These are phyloP conservation scores for Perca schrenkii DNA, from an alignment of 2,113 vertebrate genomes.

Conservation along the genomic window DNA sequence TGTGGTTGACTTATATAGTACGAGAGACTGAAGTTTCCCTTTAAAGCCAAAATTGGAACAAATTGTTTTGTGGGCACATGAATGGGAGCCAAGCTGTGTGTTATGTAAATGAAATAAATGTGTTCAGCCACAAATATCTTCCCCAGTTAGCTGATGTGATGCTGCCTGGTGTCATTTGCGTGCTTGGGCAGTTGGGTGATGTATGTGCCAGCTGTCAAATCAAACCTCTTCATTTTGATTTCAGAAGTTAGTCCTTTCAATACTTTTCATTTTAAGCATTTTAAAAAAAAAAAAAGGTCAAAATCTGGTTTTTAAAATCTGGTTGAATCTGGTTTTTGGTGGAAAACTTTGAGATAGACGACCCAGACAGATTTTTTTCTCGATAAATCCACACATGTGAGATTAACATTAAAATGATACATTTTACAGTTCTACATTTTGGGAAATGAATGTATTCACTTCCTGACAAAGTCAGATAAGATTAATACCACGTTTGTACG, in stretches of 20 bases:
- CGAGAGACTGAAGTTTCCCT: constrained; percentile 41
- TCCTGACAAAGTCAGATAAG: neutral
- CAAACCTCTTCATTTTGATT: constrained; percentile 46
- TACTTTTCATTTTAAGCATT: neutral
- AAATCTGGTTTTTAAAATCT: no score
- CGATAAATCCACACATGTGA: neutral
- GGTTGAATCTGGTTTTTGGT: neutral
- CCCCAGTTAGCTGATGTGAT: constrained; percentile 45
- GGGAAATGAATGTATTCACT: neutral
- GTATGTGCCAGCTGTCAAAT: constrained; percentile 10
- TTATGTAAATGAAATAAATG: constrained; percentile 49
- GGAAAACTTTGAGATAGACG: neutral
- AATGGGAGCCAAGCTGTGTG: constrained; percentile 7
- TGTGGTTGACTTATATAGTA: constrained; percentile 45
- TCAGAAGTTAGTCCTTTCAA: neutral
- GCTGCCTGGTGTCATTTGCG: constrained; percentile 18
- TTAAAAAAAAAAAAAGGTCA: no score
- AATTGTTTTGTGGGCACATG: constrained; percentile 9
- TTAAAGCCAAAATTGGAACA: constrained; percentile 48
- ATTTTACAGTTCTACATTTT: neutral
- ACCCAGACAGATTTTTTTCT: neutral
- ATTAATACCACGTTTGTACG: neutral
- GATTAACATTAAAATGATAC: neutral
- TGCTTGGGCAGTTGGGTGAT: constrained; percentile 25
- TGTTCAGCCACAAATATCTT: constrained; percentile 37